Percentiles rank a stretch among this genome's conserved stretches.
These are phyloP conservation scores for Toxotes jaculatrix DNA, from an alignment of 2,113 vertebrate species.

Conservation along the genomic window DNA sequence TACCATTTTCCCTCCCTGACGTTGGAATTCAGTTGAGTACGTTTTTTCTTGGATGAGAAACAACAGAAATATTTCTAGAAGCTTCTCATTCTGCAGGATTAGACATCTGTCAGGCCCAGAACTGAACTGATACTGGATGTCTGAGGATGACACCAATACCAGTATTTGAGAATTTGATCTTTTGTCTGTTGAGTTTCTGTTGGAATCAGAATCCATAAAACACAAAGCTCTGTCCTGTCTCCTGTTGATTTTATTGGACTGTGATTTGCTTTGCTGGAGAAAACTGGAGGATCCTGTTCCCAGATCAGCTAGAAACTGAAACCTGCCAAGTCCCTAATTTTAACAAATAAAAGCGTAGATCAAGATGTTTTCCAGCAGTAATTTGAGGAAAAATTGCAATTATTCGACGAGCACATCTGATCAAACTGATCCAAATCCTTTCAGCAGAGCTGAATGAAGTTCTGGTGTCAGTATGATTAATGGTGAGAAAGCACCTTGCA, in stretches of 20 bases:
- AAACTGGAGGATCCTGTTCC: background rate
- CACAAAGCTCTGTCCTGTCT: background rate
- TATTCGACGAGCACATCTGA: background rate
- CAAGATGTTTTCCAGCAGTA: background rate
- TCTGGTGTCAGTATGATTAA: background rate
- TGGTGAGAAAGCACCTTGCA: background rate
- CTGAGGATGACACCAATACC: background rate
- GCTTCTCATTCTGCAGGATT: constrained; percentile 5
- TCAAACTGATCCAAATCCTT: background rate
- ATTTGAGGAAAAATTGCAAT: background rate
- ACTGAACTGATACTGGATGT: background rate
- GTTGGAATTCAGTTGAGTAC: constrained; percentile 43
- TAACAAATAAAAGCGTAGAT: background rate
- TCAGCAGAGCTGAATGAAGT: background rate
- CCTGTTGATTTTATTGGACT: background rate
- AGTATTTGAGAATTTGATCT: background rate
- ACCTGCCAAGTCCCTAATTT: background rate
- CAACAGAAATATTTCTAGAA: constrained; percentile 51
- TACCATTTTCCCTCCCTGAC: constrained; percentile 47
- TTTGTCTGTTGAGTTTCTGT: background rate
- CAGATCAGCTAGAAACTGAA: background rate
- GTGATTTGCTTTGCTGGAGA: background rate
- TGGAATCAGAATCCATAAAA: background rate
- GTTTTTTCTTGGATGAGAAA: constrained; percentile 58
- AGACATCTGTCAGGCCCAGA: background rate